Percentiles rank a stretch among this genome's conserved stretches.
Conservation (phyloP, 2,888 invertebrate genomes). For the Epirrita christyi region DNA sequence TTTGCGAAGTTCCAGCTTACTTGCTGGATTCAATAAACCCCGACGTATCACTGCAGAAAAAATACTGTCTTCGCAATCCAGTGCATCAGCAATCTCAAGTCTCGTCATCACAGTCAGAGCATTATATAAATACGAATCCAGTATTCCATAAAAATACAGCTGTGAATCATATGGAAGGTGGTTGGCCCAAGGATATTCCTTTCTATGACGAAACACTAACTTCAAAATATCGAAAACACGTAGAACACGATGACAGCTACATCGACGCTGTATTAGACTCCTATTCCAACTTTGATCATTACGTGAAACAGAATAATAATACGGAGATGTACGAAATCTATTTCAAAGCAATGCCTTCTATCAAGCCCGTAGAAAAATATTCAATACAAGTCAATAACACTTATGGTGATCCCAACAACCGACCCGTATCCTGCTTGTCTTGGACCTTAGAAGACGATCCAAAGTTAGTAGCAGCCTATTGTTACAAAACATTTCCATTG, state of each 20-base stretch:
- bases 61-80: slow-evolving; percentile 73
- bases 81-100: slow-evolving; percentile 69
- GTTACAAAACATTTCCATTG: slow-evolving; percentile 57
- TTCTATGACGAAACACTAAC: slow-evolving; percentile 87
- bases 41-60: slow-evolving; percentile 53
- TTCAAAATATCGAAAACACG: slow-evolving; percentile 87
- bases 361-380: slow-evolving; percentile 75
- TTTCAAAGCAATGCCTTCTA: slow-evolving; percentile 82
- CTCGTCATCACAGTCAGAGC: slow-evolving; percentile 54
- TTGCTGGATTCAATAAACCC: slow-evolving; percentile 62
- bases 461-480: slow-evolving; percentile 87
- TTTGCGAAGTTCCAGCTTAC: slow-evolving; percentile 57
- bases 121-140: slow-evolving; percentile 84
- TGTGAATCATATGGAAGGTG: slow-evolving; percentile 90
- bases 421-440: slow-evolving; percentile 82
- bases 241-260: slow-evolving; percentile 91
- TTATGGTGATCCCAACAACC: slow-evolving; percentile 82
- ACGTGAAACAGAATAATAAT: slow-evolving; percentile 89
- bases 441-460: slow-evolving; percentile 88
- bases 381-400: slow-evolving; percentile 85
- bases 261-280: slow-evolving; percentile 84
- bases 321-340: slow-evolving; percentile 91
- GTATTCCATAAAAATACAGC: slow-evolving; percentile 79
- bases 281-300: slow-evolving; percentile 83
- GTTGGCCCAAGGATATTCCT: slow-evolving; percentile 91